Percentiles rank a stretch among this genome's conserved stretches.
phyloP scores from a whole-genome alignment of 1,140 invertebrate genomes.

The Cydia amplana region DNA sequence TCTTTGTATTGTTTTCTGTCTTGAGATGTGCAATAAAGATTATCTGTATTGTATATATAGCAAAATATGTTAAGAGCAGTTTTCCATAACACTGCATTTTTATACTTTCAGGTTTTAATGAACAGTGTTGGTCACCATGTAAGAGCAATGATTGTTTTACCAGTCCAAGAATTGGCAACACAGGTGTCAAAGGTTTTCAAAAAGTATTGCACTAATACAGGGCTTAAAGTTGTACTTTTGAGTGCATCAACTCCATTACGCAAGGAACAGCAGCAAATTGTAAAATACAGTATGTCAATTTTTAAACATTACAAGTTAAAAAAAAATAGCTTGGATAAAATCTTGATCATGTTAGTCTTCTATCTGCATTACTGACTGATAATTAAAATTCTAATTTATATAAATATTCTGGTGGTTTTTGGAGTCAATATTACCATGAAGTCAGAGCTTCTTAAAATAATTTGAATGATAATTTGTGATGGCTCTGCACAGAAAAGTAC shows the following conservation, averaged over 20 bases:
- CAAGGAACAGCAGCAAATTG: conserved; percentile 87
- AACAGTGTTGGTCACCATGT: conserved; percentile 81
- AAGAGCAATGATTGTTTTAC: conserved; percentile 92
- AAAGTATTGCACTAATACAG: conserved; percentile 85
- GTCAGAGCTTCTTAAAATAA: too few relatives aligned
- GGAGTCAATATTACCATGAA: too few relatives aligned
- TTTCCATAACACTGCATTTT: conserved; percentile 13
- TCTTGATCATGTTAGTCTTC: too few relatives aligned
- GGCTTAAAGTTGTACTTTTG: conserved; percentile 86
- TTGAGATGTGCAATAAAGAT: too few relatives aligned
- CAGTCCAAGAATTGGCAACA: conserved; percentile 93
- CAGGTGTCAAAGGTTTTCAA: conserved; percentile 94
- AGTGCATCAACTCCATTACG: conserved; percentile 86
- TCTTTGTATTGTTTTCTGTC: too few relatives aligned
- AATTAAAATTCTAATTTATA: too few relatives aligned
- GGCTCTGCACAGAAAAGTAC: background rate
- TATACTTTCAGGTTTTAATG: conserved; percentile 62
- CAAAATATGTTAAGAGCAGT: too few relatives aligned
- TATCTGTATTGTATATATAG: too few relatives aligned
- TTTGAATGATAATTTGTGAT: too few relatives aligned
- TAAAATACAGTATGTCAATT: conserved; percentile 82
- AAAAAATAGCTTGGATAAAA: too few relatives aligned
- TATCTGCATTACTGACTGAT: too few relatives aligned
- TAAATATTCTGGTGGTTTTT: too few relatives aligned
- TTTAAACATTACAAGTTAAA: background rate